Conservation (phyloP, 1,140 invertebrate species). For the Drosophila parabipectinata region DNA sequence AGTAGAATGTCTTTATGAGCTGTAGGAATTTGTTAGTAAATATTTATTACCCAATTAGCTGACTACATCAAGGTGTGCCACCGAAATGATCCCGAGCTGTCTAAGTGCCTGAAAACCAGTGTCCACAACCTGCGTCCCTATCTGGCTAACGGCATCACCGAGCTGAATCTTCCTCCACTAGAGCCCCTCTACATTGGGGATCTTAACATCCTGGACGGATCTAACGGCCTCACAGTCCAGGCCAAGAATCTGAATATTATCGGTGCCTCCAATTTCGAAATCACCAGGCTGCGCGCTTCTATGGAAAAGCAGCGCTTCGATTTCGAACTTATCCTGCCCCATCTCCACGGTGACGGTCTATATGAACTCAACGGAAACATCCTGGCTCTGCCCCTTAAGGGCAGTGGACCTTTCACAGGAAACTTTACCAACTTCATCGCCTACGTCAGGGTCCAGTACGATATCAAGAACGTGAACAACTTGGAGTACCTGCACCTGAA, state of each 20-base stretch:
- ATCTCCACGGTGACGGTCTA: slow-evolving; percentile 86
- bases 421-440: slow-evolving; percentile 87
- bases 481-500: slow-evolving; percentile 85
- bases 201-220: slow-evolving; percentile 85
- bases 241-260: slow-evolving; percentile 85
- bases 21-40: neutral
- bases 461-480: slow-evolving; percentile 84
- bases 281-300: slow-evolving; percentile 86
- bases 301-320: slow-evolving; percentile 84
- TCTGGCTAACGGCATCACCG: slow-evolving; percentile 85
- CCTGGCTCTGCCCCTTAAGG: slow-evolving; percentile 86
- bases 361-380: slow-evolving; percentile 87
- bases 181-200: slow-evolving; percentile 87
- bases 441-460: slow-evolving; percentile 84
- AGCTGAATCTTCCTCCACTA: slow-evolving; percentile 86
- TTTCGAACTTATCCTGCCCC: slow-evolving; percentile 85
- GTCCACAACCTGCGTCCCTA: slow-evolving; percentile 85
- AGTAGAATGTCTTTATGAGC: slow-evolving; percentile 15
- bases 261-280: slow-evolving; percentile 87
- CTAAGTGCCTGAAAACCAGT: slow-evolving; percentile 85
- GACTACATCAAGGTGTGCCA: slow-evolving; percentile 87
- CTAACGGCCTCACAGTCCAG: slow-evolving; percentile 85
- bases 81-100: slow-evolving; percentile 85
- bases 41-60: slow-evolving; percentile 80
- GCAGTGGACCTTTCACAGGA: slow-evolving; percentile 86